These are phyloP conservation scores for Tortrix viridana DNA, from an alignment of 2,888 invertebrate species.

Conservation along the genomic window DNA sequence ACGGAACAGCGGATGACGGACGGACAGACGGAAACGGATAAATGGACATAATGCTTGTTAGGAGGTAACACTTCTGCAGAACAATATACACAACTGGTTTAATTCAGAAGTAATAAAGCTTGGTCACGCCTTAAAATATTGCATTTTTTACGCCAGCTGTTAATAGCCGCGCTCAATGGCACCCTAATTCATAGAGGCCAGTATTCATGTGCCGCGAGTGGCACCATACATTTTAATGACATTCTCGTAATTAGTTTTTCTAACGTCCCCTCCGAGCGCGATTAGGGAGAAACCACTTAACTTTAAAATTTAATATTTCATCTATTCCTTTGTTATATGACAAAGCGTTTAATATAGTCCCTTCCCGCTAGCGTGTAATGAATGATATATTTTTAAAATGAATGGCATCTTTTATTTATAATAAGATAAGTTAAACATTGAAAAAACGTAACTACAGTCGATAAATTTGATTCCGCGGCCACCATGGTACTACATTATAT, in stretches of 20 bases:
- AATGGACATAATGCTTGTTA: too few relatives aligned
- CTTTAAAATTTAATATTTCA: conserved; percentile 53
- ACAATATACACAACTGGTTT: too few relatives aligned
- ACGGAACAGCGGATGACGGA: too few relatives aligned
- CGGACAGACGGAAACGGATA: too few relatives aligned
- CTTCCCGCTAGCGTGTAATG: not conserved
- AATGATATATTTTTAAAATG: not conserved
- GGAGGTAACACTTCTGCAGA: too few relatives aligned
- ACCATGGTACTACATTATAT: too few relatives aligned
- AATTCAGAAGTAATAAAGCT: too few relatives aligned
- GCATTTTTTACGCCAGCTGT: conserved; percentile 2
- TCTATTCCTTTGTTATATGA: conserved; percentile 49
- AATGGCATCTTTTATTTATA: not conserved
- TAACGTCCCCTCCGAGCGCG: conserved; percentile 61
- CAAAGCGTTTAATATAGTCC: conserved; percentile 28
- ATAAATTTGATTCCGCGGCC: too few relatives aligned
- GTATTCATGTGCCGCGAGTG: conserved; percentile 36
- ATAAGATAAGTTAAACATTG: too few relatives aligned
- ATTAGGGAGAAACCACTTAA: conserved; percentile 56
- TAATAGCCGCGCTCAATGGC: conserved; percentile 4
- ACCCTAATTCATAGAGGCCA: conserved; percentile 24
- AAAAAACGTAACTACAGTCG: too few relatives aligned
- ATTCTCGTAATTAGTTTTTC: conserved; percentile 64
- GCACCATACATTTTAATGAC: conserved; percentile 59
- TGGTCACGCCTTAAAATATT: not conserved